Evolutionary conservation across 1,140 invertebrate genomes (phyloP), one percentile per base, ranked within the genome.

Genomic region (Babylonia areolata): DNA sequence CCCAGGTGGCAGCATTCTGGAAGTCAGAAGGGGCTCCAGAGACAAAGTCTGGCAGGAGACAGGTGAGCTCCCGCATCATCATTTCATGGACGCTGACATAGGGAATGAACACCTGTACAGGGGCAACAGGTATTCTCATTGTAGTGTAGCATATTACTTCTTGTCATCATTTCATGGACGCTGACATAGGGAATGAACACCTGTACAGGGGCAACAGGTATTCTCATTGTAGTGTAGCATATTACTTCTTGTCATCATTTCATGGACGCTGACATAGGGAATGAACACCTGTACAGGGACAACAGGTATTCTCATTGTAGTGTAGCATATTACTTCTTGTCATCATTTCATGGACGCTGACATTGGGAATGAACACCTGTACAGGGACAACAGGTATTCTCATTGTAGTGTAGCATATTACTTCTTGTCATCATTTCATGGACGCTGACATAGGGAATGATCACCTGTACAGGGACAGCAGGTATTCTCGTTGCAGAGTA

Each of bases 1-100:
- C 81, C 87, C 85, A 86, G 73, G 46, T 85, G n/a, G 35, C 84
- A 0, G 69, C 35, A 40, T 15, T 81, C 35, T 79, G 33, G 46
- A 20, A 33, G 37, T 78, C 37, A 71, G 86, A 64, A 23, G 84
- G 39, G 31, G 90, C 87, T 11, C 90, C 15, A 2, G 17, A 17
- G 9, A 81, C 17, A 39, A 88, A 75, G 12, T 86, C 87, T 1
- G 88, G 89, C 46, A 78, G 69, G 37, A 91, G 58, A 17, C 79
- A 81, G 31, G 77, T 37, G 15, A 92, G 79, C 31, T 92, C 92
- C 33, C 85, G 81, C 31, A 89, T 80, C 64, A 93, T 42, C 75
- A 92, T 85, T 69, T 92, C 92, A 87, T 93, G 92, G 33, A 92
- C 88, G 77, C 89, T 90, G 31, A 90, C 86, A 6, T 91, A 89